Conservation (phyloP, 2,888 invertebrate genomes). For the Oxyscelio sp. region DNA sequence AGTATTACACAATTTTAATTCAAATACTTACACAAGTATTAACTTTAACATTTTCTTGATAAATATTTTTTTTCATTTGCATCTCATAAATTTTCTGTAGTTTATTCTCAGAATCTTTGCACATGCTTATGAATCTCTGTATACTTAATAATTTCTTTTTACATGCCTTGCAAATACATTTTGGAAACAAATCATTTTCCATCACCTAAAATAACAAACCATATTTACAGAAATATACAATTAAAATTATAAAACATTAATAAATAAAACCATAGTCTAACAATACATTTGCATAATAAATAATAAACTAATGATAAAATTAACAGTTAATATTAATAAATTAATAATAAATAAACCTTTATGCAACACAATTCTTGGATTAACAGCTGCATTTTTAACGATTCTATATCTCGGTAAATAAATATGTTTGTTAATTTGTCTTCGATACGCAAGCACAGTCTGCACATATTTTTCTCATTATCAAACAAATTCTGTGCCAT, state of each 20-base stretch:
- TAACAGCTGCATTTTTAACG: constrained; percentile 48
- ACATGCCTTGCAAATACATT: constrained; percentile 28
- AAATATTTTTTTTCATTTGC: constrained; percentile 9
- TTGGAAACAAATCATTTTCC: constrained; percentile 26
- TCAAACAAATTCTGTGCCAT: constrained; percentile 13
- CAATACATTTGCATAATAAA: too few species aligned
- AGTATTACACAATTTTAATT: too few species aligned
- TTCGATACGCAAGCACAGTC: constrained; percentile 41
- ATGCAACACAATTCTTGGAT: constrained; percentile 47
- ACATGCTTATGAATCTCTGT: constrained; percentile 51
- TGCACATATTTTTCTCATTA: constrained; percentile 19
- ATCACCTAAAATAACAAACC: background rate
- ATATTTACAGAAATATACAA: background rate
- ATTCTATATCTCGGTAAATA: constrained; percentile 33
- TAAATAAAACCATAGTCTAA: too few species aligned
- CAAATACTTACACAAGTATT: background rate
- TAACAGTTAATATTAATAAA: too few species aligned
- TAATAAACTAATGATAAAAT: too few species aligned
- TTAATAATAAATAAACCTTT: constrained; percentile 21
- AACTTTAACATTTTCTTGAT: background rate
- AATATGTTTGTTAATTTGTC: constrained; percentile 45
- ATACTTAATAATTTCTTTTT: constrained; percentile 28
- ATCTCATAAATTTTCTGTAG: constrained; percentile 40
- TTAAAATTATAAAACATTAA: background rate
- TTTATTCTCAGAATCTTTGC: constrained; percentile 52